These are phyloP conservation scores for Melanchra persicariae DNA, from an alignment of 2,888 invertebrate genomes.

Conservation along the genomic window DNA sequence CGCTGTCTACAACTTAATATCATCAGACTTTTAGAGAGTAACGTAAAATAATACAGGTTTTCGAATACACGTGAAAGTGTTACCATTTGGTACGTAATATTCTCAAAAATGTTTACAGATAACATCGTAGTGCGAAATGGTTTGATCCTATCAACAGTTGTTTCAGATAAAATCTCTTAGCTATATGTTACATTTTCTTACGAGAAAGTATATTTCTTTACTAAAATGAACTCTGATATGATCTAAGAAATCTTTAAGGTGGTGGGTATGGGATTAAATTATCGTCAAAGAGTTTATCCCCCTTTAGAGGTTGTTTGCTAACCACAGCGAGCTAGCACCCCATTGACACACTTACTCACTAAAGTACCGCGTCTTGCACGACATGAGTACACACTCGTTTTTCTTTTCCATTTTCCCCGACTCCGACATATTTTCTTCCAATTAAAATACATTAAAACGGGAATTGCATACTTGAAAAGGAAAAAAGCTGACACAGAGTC, in stretches of 20 bases:
- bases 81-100: not conserved
- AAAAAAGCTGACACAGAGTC: conserved; percentile 44
- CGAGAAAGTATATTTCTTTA: not conserved
- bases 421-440: conserved; percentile 28
- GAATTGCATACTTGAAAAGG: conserved; percentile 31
- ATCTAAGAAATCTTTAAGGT: conserved; percentile 12
- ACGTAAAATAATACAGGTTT: not conserved
- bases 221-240: conserved; percentile 17
- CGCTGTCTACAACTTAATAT: not conserved
- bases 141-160: conserved; percentile 20
- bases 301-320: conserved; percentile 44
- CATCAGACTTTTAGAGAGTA: not conserved
- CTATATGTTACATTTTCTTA: not conserved
- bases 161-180: not conserved
- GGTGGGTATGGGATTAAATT: conserved; percentile 28
- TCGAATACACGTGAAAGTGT: not conserved
- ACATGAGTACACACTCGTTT: conserved; percentile 47
- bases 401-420: conserved; percentile 32
- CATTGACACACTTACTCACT: conserved; percentile 56
- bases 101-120: not conserved
- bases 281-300: conserved; percentile 40
- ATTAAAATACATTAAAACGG: conserved; percentile 32
- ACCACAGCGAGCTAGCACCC: conserved; percentile 23
- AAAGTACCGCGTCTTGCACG: conserved; percentile 40
- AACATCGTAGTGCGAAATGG: conserved; percentile 11